These are phyloP conservation scores for Champsocephalus esox DNA, from an alignment of 2,797 vertebrate genomes.

Conservation along the genomic window DNA sequence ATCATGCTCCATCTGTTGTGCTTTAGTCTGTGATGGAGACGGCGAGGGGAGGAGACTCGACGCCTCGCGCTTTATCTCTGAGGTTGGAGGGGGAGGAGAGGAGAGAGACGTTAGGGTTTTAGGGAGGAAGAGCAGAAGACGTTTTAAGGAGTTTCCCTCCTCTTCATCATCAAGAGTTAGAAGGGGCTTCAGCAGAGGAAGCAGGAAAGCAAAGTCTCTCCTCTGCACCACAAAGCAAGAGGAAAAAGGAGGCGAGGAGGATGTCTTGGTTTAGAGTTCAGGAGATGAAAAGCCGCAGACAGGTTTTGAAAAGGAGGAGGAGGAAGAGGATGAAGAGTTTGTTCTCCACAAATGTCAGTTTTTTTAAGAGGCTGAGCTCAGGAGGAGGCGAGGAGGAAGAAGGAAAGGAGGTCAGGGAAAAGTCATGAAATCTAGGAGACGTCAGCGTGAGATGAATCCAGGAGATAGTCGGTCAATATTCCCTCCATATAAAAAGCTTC, in stretches of 20 bases:
- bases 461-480: background rate
- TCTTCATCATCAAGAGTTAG: background rate
- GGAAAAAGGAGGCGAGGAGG: background rate
- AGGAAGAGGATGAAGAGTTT: background rate
- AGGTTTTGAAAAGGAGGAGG: background rate
- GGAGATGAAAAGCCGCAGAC: background rate
- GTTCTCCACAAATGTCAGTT: background rate
- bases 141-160: slow-evolving; percentile 2
- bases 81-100: slow-evolving; percentile 14
- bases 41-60: background rate
- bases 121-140: background rate
- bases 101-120: slow-evolving; percentile 34
- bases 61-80: slow-evolving; percentile 40
- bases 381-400: background rate
- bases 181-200: slow-evolving; percentile 1
- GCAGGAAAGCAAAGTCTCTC: slow-evolving; percentile 11
- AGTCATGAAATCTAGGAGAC: background rate
- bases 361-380: too few species aligned
- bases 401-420: background rate
- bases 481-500: too few species aligned
- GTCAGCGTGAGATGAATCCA: background rate
- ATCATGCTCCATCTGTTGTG: slow-evolving; percentile 38
- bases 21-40: slow-evolving; percentile 43
- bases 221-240: slow-evolving; percentile 7
- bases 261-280: too few species aligned